Base-by-base conservation (phyloP, 23 tunicate genomes). In the Halocynthia aurantium region DNA sequence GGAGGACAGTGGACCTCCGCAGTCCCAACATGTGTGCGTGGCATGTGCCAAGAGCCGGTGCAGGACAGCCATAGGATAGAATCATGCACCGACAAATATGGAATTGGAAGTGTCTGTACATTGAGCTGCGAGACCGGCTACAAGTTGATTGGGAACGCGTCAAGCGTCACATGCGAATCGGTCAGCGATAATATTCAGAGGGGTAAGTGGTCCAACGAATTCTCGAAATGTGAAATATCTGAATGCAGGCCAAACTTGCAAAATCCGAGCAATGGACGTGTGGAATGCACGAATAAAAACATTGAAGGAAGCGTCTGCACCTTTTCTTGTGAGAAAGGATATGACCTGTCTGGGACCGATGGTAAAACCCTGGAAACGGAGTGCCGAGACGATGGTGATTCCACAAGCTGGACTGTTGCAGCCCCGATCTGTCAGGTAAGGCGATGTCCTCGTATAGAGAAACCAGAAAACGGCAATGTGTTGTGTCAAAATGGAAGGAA, bases 301-400 rank as follows among this genome's bases (percentile, higher is more conserved):
- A 21, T 76, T 7, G 22, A 61, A 7, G 82, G 82, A 8, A 84
- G 87, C 76, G 62, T 65, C n/a, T 84, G 87, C 69, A 76, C 67
- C 7, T 84, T 76, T 68, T 54, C 76, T 10, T 84, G 87, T 7
- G 7, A 76, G 6, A 70, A 10, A 40, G 87, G 87, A 54, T 84
- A 75, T 68, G 52, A 67, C 10, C 12, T 84, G 61, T 68, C 58
- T 67, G 81, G 75, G 22, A 52, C 54, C 21, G 80, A 51, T 8
- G 20, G 51, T 7, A 50, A 50, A 11, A 10, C 22, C 8, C 12
- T 21, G 21, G 21, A 49, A 8, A 15, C 56, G 57, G 78, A 74
- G 56, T 74, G 78, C 63, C 64, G 55, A 10, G 5, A 54, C 10
- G 56, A 55, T 49, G 78, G 78, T n/a, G 78, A 74, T 21, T 40